These are phyloP conservation scores for Petrocephalus zakoni DNA, from an alignment of 2,113 vertebrate genomes.

Conservation along the genomic window DNA sequence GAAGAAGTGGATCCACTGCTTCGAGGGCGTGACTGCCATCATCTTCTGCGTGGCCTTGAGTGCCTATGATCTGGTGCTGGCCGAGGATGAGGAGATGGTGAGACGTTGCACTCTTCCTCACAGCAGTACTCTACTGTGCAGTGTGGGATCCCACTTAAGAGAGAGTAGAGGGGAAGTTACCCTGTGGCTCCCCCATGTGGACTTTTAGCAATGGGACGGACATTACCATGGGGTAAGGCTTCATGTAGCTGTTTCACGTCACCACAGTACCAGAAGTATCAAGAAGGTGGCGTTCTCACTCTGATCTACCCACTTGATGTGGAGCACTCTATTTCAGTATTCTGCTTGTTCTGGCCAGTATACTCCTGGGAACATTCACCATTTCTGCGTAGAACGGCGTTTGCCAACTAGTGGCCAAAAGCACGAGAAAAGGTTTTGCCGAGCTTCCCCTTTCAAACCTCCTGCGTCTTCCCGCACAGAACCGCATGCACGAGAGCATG, in stretches of 20 bases:
- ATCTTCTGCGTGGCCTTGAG: conserved; percentile 98
- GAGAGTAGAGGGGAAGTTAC: neutral
- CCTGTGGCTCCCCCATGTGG: neutral
- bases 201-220: neutral
- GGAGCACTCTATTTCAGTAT: neutral
- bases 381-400: neutral
- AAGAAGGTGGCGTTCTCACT: neutral
- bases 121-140: neutral
- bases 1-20: conserved; percentile 98
- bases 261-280: neutral
- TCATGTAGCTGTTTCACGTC: neutral
- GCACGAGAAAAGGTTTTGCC: neutral
- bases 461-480: conserved; percentile 56
- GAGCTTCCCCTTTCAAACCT: neutral
- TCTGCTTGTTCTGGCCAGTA: neutral
- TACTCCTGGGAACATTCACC: neutral
- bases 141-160: neutral
- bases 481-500: conserved; percentile 99
- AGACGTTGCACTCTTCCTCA: conserved; percentile 38
- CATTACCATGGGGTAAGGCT: neutral
- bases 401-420: neutral
- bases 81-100: conserved; percentile 98
- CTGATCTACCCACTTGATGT: neutral
- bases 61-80: conserved; percentile 93
- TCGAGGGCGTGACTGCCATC: conserved; percentile 95